Percentiles rank a stretch among this genome's conserved stretches.
Conservation (phyloP, 2,113 vertebrate species). For the Brienomyrus longianalis region DNA sequence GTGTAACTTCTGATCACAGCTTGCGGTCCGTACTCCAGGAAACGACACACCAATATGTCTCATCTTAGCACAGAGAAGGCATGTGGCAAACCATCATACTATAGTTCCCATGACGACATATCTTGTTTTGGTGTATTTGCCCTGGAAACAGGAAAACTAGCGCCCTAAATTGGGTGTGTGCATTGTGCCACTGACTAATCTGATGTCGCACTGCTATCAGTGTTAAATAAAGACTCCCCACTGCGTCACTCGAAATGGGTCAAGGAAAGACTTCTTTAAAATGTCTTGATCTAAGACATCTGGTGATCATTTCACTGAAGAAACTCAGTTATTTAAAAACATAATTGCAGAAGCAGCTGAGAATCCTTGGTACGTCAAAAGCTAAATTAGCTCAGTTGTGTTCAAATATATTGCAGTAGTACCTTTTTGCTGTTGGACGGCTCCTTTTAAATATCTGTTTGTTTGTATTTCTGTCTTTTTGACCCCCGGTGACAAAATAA, state of each 20-base stretch:
- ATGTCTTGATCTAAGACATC: background rate
- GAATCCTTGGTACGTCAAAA: background rate
- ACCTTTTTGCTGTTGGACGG: background rate
- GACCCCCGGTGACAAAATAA: background rate
- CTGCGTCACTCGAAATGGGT: background rate
- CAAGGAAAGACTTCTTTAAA: background rate
- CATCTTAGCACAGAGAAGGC: background rate
- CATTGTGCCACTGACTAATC: background rate
- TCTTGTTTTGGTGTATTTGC: background rate
- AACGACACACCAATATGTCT: background rate
- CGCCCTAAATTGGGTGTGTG: background rate
- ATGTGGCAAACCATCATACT: background rate
- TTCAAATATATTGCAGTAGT: background rate
- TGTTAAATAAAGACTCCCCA: background rate
- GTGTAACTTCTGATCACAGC: background rate
- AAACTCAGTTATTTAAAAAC: background rate
- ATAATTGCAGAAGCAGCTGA: background rate
- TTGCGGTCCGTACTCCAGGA: background rate
- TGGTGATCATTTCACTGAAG: background rate
- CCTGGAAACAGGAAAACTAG: background rate
- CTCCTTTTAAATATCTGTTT: background rate
- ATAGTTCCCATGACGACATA: background rate
- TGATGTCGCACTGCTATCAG: background rate
- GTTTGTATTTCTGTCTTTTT: background rate
- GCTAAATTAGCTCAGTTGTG: background rate